Evolutionary conservation across 2,888 invertebrate species (phyloP).

Genomic region (Plemyria rubiginata): DNA sequence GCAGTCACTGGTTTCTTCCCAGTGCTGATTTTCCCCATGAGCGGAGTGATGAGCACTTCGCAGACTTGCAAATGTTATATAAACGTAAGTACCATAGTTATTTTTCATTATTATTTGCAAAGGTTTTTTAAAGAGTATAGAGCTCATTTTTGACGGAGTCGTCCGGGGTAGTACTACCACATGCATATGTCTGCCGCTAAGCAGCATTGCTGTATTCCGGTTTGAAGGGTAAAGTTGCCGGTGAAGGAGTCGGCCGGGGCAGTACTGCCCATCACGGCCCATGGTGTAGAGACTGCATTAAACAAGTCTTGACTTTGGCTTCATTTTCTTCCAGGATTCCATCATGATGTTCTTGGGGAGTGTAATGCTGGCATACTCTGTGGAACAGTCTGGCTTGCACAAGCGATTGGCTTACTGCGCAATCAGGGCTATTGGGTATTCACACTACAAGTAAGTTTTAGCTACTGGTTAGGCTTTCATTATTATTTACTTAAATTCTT

Average conservation of each 20-base stretch:
- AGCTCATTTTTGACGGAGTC: too few species aligned
- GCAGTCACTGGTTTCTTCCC: slow-evolving; percentile 92
- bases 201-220: too few species aligned
- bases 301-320: too few species aligned
- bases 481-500: too few species aligned
- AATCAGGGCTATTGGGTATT: slow-evolving; percentile 68
- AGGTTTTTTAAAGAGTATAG: too few species aligned
- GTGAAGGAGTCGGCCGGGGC: too few species aligned
- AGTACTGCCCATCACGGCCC: too few species aligned
- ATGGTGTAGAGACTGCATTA: too few species aligned
- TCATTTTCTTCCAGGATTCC: slow-evolving; percentile 55
- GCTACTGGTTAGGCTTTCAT: too few species aligned
- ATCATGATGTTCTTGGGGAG: slow-evolving; percentile 74
- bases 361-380: slow-evolving; percentile 63
- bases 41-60: slow-evolving; percentile 73
- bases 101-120: not conserved
- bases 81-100: slow-evolving; percentile 76
- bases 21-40: slow-evolving; percentile 89
- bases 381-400: slow-evolving; percentile 72
- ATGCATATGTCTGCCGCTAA: too few species aligned
- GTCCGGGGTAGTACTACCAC: too few species aligned
- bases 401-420: slow-evolving; percentile 65
- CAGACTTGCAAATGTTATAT: slow-evolving; percentile 75
- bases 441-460: slow-evolving; percentile 61
- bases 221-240: too few species aligned